phyloP scores from a whole-genome alignment of 2,888 invertebrate genomes.

The Campopleginae sp. region DNA sequence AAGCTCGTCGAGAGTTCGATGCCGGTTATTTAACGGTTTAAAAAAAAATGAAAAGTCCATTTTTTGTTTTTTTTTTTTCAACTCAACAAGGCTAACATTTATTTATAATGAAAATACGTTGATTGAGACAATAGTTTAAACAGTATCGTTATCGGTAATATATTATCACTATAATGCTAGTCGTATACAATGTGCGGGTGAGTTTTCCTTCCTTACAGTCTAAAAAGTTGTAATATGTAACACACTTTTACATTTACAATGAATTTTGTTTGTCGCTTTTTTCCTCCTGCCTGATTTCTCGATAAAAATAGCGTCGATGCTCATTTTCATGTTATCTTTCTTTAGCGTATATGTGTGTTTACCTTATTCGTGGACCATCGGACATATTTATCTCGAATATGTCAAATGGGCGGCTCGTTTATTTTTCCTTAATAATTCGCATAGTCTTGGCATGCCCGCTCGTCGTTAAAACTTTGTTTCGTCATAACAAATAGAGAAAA shows the following conservation, averaged over 20 bases:
- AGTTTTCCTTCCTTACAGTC: constrained; percentile 76
- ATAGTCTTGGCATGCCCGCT: constrained; percentile 3
- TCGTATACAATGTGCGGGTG: constrained; percentile 84
- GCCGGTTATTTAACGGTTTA: constrained; percentile 32
- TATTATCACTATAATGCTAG: constrained; percentile 84
- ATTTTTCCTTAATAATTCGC: constrained; percentile 54
- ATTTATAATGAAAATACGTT: constrained; percentile 85
- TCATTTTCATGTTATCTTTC: constrained; percentile 30
- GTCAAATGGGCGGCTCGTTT: constrained; percentile 48
- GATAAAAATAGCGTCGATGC: constrained; percentile 56
- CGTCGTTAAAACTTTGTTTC: constrained; percentile 39
- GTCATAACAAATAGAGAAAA: constrained; percentile 80
- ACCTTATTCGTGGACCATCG: constrained; percentile 57
- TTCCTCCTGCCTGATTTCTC: constrained; percentile 57
- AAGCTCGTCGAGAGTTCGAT: constrained; percentile 68
- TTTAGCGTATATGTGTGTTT: constrained; percentile 58
- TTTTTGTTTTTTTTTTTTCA: constrained; percentile 76
- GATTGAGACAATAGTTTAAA: constrained; percentile 84
- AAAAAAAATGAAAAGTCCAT: constrained; percentile 67
- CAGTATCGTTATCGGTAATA: constrained; percentile 84
- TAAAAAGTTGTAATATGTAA: constrained; percentile 73
- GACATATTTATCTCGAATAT: constrained; percentile 48
- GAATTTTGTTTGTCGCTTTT: constrained; percentile 63
- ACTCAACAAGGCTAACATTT: constrained; percentile 85
- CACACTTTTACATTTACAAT: constrained; percentile 67